A percentile compares a stretch with the other conserved stretches of the same genome.
These are phyloP conservation scores for Rhyacichthys aspro DNA, from an alignment of 2,797 vertebrate species.

Conservation along the genomic window DNA sequence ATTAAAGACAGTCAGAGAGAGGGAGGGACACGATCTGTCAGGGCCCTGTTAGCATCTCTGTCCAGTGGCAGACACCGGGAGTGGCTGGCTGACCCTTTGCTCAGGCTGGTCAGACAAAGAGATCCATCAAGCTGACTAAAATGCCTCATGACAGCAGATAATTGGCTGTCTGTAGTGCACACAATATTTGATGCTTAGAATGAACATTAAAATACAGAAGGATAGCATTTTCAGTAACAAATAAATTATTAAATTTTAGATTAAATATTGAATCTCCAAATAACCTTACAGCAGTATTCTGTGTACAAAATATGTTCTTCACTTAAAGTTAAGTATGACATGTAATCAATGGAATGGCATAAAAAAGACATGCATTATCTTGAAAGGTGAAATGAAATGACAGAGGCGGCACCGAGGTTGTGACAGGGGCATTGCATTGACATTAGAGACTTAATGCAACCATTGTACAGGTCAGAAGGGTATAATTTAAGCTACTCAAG, in stretches of 20 bases:
- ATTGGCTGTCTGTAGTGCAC: constrained; percentile 19
- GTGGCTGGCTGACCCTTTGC: constrained; percentile 63
- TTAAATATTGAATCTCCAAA: too few relatives aligned
- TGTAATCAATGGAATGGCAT: neutral
- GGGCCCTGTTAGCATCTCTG: constrained; percentile 70
- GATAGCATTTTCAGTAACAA: neutral
- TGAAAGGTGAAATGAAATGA: constrained; percentile 12
- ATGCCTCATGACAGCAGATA: constrained; percentile 47
- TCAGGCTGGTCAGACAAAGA: constrained; percentile 52
- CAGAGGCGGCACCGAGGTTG: neutral
- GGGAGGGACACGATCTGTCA: constrained; percentile 67
- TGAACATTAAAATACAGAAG: neutral
- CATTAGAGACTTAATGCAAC: constrained; percentile 31
- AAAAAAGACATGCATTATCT: constrained; percentile 2
- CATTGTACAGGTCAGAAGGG: constrained; percentile 5
- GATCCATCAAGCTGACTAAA: constrained; percentile 67
- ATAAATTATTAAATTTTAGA: too few relatives aligned
- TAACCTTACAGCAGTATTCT: neutral
- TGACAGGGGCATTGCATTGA: neutral
- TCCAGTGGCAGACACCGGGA: constrained; percentile 57
- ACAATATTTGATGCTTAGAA: neutral
- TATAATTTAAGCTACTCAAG: constrained; percentile 51
- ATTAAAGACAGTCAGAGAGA: constrained; percentile 57
- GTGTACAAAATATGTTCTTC: neutral
- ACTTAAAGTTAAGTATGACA: neutral